Conservation (phyloP, 2,888 invertebrate species). For the Apoderus coryli region DNA sequence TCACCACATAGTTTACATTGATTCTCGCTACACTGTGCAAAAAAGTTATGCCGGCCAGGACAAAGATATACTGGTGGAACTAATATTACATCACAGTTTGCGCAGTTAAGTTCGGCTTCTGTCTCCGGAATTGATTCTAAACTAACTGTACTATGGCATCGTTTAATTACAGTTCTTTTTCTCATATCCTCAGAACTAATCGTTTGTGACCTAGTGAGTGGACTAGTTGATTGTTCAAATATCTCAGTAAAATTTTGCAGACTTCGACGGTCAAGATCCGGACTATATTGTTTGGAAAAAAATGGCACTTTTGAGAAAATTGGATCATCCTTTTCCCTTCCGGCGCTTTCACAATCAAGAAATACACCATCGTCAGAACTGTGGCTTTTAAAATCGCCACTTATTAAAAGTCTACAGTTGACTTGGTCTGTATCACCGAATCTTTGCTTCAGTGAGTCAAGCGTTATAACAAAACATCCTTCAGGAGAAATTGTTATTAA, state of each 20-base stretch:
- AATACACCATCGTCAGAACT: conserved; percentile 8
- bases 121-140: conserved; percentile 18
- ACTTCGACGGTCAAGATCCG: conserved; percentile 6
- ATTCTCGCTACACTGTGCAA: conserved; percentile 17
- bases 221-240: conserved; percentile 6
- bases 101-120: conserved; percentile 17
- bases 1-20: conserved; percentile 19
- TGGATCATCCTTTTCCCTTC: background rate
- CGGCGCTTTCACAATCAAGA: conserved; percentile 4
- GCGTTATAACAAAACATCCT: conserved; percentile 14
- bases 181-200: conserved; percentile 15
- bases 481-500: conserved; percentile 11
- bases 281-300: conserved; percentile 1
- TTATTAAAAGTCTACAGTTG: conserved; percentile 6
- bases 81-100: conserved; percentile 19
- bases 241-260: conserved; percentile 1
- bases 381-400: conserved; percentile 9
- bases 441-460: conserved; percentile 12
- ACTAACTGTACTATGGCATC: conserved; percentile 17
- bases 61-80: conserved; percentile 23
- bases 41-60: conserved; percentile 21
- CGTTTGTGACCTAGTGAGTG: conserved; percentile 17
- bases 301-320: background rate
- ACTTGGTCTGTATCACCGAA: conserved; percentile 10
- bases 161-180: conserved; percentile 11